Evolutionary conservation across 2,888 invertebrate genomes (phyloP).

Genomic region (Laspeyria flexula): DNA sequence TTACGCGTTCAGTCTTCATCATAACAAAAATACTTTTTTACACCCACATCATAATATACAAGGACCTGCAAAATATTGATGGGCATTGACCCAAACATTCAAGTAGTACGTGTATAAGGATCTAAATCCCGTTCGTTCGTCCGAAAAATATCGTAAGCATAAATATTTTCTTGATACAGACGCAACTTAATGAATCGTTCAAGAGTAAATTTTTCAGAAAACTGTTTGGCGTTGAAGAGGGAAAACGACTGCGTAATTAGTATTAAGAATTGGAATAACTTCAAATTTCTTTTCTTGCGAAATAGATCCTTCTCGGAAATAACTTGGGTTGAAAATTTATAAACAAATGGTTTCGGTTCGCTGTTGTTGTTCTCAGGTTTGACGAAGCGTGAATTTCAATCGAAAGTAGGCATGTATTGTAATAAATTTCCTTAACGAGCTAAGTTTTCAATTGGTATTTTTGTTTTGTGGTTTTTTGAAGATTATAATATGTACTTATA

Average conservation of each 20-base stretch:
- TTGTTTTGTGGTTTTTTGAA: not conserved
- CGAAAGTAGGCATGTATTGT: not conserved
- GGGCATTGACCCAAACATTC: constrained; percentile 17
- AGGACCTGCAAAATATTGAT: constrained; percentile 22
- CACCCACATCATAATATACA: not conserved
- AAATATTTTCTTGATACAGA: constrained; percentile 23
- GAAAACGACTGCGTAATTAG: constrained; percentile 33
- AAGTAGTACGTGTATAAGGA: constrained; percentile 25
- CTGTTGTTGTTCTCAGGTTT: not conserved
- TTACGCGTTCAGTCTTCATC: no score
- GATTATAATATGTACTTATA: no score
- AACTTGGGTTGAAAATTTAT: constrained; percentile 13
- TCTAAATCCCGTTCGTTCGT: constrained; percentile 14
- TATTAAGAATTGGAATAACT: constrained; percentile 34
- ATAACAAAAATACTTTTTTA: not conserved
- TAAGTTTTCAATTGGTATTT: not conserved
- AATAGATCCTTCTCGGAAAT: constrained; percentile 17
- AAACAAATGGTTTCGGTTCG: constrained; percentile 5
- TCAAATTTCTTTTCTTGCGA: constrained; percentile 18
- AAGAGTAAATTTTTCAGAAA: constrained; percentile 24
- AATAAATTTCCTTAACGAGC: not conserved
- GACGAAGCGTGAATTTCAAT: constrained; percentile 3
- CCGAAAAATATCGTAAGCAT: constrained; percentile 21
- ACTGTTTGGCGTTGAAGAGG: constrained; percentile 30
- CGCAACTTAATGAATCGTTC: constrained; percentile 24